These are phyloP conservation scores for Drosophila willistoni DNA, from an alignment of 1,140 invertebrate genomes.

Conservation along the genomic window DNA sequence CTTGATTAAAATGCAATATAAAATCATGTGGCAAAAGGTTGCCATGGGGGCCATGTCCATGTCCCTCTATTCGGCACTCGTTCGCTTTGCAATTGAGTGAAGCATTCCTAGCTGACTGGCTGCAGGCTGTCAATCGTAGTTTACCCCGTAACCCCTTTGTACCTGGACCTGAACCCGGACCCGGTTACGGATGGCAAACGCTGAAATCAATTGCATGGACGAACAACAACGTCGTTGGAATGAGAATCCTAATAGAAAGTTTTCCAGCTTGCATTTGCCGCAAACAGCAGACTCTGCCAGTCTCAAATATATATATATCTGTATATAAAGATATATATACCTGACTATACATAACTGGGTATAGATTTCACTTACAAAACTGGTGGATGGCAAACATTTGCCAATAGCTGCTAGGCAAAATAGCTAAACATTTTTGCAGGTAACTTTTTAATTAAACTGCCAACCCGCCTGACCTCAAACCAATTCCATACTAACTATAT, in stretches of 20 bases:
- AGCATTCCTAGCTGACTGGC: conserved; percentile 26
- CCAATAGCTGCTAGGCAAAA: conserved; percentile 62
- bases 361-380: not conserved
- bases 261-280: conserved; percentile 42
- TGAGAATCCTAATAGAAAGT: conserved; percentile 62
- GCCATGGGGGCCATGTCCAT: not conserved
- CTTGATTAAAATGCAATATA: conserved; percentile 54
- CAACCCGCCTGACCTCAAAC: not conserved
- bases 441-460: conserved; percentile 76
- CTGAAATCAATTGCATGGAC: conserved; percentile 43
- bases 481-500: not conserved
- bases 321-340: not conserved
- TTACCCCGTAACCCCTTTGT: conserved; percentile 35
- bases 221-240: conserved; percentile 6
- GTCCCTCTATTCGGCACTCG: not conserved
- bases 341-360: conserved; percentile 3
- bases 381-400: conserved; percentile 41
- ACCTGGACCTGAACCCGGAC: conserved; percentile 35
- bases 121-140: conserved; percentile 64
- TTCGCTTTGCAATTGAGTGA: conserved; percentile 19
- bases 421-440: conserved; percentile 73
- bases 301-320: conserved; percentile 17
- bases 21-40: conserved; percentile 44
- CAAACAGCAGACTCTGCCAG: conserved; percentile 65
- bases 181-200: conserved; percentile 13